These are phyloP conservation scores for Dascyllus trimaculatus DNA, from an alignment of 2,113 vertebrate genomes.

Conservation along the genomic window DNA sequence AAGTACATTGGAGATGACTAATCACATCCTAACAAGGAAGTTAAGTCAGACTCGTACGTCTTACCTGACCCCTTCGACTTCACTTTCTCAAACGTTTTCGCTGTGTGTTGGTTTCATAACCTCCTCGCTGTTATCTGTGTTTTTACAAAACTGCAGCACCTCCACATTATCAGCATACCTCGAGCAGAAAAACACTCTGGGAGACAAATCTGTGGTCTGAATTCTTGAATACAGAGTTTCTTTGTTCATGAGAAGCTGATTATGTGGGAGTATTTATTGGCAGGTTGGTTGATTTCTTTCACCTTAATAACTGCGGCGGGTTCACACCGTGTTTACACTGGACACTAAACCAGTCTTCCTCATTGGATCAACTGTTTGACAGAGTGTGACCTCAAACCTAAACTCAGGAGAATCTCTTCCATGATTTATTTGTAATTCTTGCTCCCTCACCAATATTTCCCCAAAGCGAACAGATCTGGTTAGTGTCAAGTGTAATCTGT, in stretches of 20 bases:
- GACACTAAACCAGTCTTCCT: conserved; percentile 11
- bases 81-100: neutral
- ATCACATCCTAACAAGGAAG: conserved; percentile 48
- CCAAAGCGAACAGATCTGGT: conserved; percentile 42
- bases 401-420: conserved; percentile 38
- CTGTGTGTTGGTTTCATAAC: conserved; percentile 2
- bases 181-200: neutral
- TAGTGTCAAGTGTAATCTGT: conserved; percentile 32
- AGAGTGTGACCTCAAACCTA: conserved; percentile 40
- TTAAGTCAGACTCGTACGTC: neutral
- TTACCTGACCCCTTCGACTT: conserved; percentile 15
- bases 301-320: conserved; percentile 15
- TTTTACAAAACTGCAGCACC: conserved; percentile 21
- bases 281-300: conserved; percentile 25
- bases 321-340: conserved; percentile 39
- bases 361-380: conserved; percentile 43
- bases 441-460: conserved; percentile 12
- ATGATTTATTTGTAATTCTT: conserved; percentile 36
- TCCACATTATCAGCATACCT: conserved; percentile 23
- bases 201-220: neutral
- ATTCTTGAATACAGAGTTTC: conserved; percentile 36
- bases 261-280: conserved; percentile 45
- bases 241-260: conserved; percentile 68
- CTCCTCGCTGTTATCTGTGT: conserved; percentile 1
- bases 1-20: conserved; percentile 34